A percentile compares a stretch with the other conserved stretches of the same genome.
phyloP scores from a whole-genome alignment of 2,113 vertebrate genomes.

The Rhinolophus sinicus region DNA sequence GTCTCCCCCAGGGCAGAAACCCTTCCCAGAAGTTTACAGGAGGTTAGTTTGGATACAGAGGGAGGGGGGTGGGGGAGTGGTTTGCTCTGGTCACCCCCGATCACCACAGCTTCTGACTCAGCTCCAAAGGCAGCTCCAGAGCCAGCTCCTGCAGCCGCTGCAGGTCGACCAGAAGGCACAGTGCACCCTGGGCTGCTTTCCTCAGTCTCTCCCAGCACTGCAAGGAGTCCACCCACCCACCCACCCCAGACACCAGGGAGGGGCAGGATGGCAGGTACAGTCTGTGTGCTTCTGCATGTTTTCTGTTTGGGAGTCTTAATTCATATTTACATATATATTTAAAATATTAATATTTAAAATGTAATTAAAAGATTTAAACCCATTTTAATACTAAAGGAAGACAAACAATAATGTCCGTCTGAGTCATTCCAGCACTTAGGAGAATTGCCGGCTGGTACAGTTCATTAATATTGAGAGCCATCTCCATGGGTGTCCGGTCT shows the following conservation, averaged over 20 bases:
- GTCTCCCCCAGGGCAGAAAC: no score
- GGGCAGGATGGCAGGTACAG: no score
- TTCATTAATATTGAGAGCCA: not conserved
- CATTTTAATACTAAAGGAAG: slow-evolving; percentile 62
- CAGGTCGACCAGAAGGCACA: not conserved
- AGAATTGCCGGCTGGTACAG: not conserved
- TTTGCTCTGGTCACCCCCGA: not conserved
- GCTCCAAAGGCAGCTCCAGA: not conserved
- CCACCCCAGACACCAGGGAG: not conserved
- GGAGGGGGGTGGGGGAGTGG: accelerated
- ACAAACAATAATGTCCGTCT: not conserved
- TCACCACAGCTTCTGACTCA: no score
- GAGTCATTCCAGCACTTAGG: not conserved
- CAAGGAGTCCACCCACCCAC: accelerated
- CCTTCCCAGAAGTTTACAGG: not conserved
- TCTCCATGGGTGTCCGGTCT: accelerated
- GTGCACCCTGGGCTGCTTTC: accelerated
- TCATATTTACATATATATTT: slow-evolving; percentile 65
- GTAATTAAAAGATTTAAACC: slow-evolving; percentile 73
- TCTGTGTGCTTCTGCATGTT: not conserved
- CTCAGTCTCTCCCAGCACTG: not conserved
- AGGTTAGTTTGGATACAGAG: not conserved
- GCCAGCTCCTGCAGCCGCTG: no score
- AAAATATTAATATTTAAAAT: slow-evolving; percentile 81
- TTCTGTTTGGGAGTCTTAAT: slow-evolving; percentile 54